Evolutionary conservation across 2,888 invertebrate genomes (phyloP).

Genomic region (Epinotia ramella): DNA sequence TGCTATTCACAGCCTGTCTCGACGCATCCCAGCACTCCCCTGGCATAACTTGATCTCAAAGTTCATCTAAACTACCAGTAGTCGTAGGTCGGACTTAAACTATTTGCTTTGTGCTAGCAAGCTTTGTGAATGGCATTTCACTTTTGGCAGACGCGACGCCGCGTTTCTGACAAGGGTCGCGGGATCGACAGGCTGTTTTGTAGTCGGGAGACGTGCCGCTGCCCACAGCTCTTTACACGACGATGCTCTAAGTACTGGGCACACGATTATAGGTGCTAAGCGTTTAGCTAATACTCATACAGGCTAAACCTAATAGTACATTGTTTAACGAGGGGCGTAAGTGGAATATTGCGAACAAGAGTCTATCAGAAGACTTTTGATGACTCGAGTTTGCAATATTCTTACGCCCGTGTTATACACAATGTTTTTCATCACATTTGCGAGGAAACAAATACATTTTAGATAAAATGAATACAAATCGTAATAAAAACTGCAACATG

Average conservation of each 20-base stretch:
- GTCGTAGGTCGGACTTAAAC: neutral
- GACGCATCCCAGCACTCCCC: neutral
- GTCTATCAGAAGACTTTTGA: no score
- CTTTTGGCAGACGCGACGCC: slow-evolving; percentile 15
- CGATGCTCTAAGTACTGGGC: slow-evolving; percentile 41
- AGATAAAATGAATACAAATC: no score
- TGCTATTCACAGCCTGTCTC: neutral
- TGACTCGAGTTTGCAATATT: no score
- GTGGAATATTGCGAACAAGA: no score
- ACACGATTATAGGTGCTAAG: slow-evolving; percentile 1
- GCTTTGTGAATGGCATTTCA: neutral
- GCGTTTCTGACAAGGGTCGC: slow-evolving; percentile 53
- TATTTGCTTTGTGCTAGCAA: neutral
- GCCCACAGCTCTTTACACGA: slow-evolving; percentile 51
- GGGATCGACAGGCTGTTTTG: slow-evolving; percentile 51
- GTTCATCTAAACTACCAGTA: neutral
- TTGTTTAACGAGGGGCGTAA: no score
- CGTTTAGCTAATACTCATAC: neutral
- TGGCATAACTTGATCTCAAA: neutral
- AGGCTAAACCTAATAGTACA: no score
- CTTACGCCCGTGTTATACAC: no score
- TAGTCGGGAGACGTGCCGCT: slow-evolving; percentile 50
- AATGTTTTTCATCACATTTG: no score
- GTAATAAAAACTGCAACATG: no score
- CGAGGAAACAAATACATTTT: no score